Evolutionary conservation across 2,888 invertebrate genomes (phyloP), one percentile per base, ranked within the genome.

Genomic region (Schizaphis graminum): DNA sequence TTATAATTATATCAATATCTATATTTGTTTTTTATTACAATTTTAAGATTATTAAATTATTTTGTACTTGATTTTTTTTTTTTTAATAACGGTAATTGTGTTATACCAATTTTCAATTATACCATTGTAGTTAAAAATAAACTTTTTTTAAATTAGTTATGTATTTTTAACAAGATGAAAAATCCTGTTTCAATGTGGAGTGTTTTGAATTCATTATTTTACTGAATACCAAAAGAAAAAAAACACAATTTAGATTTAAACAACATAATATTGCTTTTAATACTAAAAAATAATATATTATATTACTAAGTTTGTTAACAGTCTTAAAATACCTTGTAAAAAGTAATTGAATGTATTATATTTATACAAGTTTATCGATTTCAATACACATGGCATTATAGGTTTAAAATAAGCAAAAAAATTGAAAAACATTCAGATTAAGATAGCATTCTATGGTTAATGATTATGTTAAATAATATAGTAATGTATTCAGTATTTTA

Each of bases 241-340:
- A 67, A 77, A 35, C 21, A 77, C 5, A 41, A 24, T 77, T 21
- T 77, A 35, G 24, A 21, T 77, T 77, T 21, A 35, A 77, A 77
- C 21, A 77, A 21, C 77, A 77, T 35, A 35, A 35, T 67, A 77
- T 77, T 77, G 35, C 35, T 77, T 35, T 35, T 77, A 77, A 35
- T 77, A 77, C 35, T 35, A 77, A 35, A 77, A 35, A 77, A 77
- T 77, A 77, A n/a, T 67, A 87, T 53, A 49, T n/a, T 49, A 87
- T 16, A 53, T 88, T 21, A 26, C 10, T 88, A 53, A 86, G 35
- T 53, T 56, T 77, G 77, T 21, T 77, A 77, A 77, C 26, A 88
- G 53, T 88, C 53, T 88, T 88, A 53, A 88, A 88, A 53, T 88
- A 88, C 35, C 53, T 35, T 56, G 35, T 88, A 26, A 88, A 88